Percentiles rank a stretch among this genome's conserved stretches.
phyloP scores from a whole-genome alignment of 2,797 vertebrate species.

The Galagoides demidoff region DNA sequence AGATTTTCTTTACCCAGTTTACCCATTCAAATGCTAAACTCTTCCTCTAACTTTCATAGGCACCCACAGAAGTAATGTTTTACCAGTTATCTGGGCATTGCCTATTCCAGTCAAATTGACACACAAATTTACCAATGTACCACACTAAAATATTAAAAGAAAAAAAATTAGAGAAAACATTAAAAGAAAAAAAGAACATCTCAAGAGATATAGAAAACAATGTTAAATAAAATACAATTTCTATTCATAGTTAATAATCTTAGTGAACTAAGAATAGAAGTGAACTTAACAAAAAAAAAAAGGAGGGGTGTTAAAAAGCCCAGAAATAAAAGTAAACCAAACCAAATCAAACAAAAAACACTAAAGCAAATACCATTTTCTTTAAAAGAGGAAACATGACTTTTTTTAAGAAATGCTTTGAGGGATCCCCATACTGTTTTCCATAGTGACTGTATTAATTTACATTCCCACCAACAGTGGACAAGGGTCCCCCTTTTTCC shows the following conservation, averaged over 20 bases:
- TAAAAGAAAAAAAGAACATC: neutral
- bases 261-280: neutral
- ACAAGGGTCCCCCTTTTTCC: neutral
- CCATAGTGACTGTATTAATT: neutral
- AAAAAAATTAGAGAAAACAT: neutral
- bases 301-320: neutral
- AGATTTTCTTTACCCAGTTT: neutral
- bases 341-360: neutral
- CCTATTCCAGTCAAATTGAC: neutral
- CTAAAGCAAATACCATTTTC: neutral
- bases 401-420: neutral
- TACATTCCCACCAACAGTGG: neutral
- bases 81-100: neutral
- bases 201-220: neutral
- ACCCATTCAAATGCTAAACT: neutral
- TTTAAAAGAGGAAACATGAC: neutral
- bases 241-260: neutral
- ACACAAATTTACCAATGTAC: neutral
- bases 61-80: neutral
- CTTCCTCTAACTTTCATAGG: neutral
- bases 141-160: neutral
- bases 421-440: neutral
- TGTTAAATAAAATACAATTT: conserved; percentile 1
- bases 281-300: neutral
- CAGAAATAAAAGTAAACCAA: neutral